phyloP scores from a whole-genome alignment of 2,113 vertebrate genomes.

The Mystacornis crossleyi region DNA sequence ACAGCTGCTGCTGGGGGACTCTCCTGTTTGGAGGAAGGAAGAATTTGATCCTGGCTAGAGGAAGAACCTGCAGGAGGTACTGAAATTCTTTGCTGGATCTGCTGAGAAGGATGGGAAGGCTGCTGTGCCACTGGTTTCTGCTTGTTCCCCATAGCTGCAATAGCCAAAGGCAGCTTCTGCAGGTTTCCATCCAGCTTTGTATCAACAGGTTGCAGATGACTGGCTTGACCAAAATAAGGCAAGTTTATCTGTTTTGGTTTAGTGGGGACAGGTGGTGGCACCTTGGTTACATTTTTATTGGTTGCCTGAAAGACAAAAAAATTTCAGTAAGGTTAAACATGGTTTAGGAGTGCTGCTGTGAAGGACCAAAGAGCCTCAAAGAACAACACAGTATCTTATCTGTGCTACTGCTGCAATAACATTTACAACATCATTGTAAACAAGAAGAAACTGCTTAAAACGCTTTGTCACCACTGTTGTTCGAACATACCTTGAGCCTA shows the following conservation, averaged over 20 bases:
- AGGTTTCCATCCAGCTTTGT: constrained; percentile 69
- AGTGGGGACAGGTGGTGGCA: constrained; percentile 93
- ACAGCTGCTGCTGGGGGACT: constrained; percentile 90
- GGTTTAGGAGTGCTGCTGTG: not conserved
- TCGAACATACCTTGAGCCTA: not conserved
- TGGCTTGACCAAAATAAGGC: constrained; percentile 78
- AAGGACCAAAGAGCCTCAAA: not conserved
- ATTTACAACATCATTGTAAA: not conserved
- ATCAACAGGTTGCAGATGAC: constrained; percentile 66
- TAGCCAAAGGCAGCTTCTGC: constrained; percentile 74
- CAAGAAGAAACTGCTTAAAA: not conserved
- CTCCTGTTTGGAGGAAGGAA: constrained; percentile 87
- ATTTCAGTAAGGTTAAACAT: not conserved
- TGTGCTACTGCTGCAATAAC: not conserved
- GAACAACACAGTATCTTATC: not conserved
- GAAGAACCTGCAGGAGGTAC: constrained; percentile 40
- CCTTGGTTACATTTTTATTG: constrained; percentile 84
- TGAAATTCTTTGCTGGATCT: constrained; percentile 65
- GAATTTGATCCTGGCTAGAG: constrained; percentile 80
- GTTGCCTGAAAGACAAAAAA: constrained; percentile 74
- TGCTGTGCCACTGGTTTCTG: constrained; percentile 77
- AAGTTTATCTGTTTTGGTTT: constrained; percentile 91
- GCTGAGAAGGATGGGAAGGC: constrained; percentile 53
- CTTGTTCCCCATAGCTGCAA: constrained; percentile 79
- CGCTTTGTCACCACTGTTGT: not conserved